A percentile compares a stretch with the other conserved stretches of the same genome.
Conservation (phyloP, 2,113 vertebrate species). For the Aldabrachelys gigantea region DNA sequence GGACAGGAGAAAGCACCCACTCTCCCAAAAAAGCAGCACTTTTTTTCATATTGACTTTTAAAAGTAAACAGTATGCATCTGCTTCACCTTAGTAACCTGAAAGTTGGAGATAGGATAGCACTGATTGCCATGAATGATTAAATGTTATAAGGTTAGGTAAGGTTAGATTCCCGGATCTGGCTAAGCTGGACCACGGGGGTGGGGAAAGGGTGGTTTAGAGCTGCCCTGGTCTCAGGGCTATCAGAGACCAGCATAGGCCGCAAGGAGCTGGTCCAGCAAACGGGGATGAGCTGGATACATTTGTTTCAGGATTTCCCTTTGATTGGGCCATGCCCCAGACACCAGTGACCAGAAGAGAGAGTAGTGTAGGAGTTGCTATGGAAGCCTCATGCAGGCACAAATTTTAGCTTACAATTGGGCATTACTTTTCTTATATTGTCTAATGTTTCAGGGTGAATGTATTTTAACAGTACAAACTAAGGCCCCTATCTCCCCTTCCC, state of each 20-base stretch:
- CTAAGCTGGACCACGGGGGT: not conserved
- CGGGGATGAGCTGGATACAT: not conserved
- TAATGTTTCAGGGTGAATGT: not conserved
- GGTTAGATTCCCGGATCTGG: not conserved
- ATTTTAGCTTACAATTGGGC: not conserved
- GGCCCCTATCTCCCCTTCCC: not conserved
- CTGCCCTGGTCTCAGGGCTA: not conserved
- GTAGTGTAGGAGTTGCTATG: not conserved
- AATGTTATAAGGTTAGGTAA: too few species aligned
- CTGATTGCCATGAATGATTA: not conserved
- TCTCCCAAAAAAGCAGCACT: not conserved
- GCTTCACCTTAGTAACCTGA: not conserved
- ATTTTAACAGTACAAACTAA: not conserved
- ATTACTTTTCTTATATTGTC: not conserved
- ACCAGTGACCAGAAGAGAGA: not conserved
- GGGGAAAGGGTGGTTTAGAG: not conserved
- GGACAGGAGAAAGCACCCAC: not conserved
- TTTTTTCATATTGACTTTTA: not conserved
- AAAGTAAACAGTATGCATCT: not conserved
- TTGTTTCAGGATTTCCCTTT: not conserved
- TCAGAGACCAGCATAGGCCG: not conserved
- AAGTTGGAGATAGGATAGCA: not conserved
- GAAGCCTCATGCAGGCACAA: not conserved
- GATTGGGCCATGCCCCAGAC: not conserved
- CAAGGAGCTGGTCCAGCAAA: not conserved